Conservation (phyloP, 2,797 vertebrate species). For the Ambastaia sidthimunki region DNA sequence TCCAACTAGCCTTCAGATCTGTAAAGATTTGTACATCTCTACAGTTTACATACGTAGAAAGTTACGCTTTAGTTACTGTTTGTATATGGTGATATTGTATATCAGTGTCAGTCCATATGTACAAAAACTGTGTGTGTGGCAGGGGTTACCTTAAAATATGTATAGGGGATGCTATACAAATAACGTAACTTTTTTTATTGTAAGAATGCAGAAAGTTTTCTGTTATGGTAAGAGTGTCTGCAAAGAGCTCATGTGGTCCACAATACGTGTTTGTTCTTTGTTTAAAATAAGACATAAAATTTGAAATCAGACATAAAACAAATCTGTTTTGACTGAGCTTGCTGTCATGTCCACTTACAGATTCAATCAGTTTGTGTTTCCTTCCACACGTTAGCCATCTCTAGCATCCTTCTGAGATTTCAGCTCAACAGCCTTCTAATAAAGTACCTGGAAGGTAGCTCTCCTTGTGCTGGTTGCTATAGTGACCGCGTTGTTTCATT, state of each 20-base stretch:
- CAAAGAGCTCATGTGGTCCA: not conserved
- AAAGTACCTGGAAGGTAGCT: slow-evolving; percentile 51
- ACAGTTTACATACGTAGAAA: too few relatives aligned
- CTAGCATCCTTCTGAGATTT: slow-evolving; percentile 60
- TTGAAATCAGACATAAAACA: slow-evolving; percentile 27
- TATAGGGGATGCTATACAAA: too few relatives aligned
- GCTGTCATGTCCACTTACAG: slow-evolving; percentile 57
- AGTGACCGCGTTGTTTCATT: slow-evolving; percentile 59
- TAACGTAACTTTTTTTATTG: too few relatives aligned
- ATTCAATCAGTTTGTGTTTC: slow-evolving; percentile 63
- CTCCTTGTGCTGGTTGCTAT: slow-evolving; percentile 58
- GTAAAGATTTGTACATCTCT: too few relatives aligned
- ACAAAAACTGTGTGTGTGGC: too few relatives aligned
- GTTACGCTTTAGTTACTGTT: too few relatives aligned
- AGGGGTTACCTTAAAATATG: too few relatives aligned
- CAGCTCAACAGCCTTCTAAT: slow-evolving; percentile 50
- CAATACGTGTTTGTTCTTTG: not conserved
- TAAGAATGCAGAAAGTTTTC: too few relatives aligned
- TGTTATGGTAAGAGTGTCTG: not conserved
- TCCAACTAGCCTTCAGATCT: not conserved
- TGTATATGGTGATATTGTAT: too few relatives aligned
- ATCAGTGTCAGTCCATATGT: too few relatives aligned
- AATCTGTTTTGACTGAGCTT: slow-evolving; percentile 40
- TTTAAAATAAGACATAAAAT: slow-evolving; percentile 20
- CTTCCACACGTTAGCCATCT: slow-evolving; percentile 53